Conservation (phyloP, 2,888 invertebrate species). For the Petrolisthes cinctipes region DNA sequence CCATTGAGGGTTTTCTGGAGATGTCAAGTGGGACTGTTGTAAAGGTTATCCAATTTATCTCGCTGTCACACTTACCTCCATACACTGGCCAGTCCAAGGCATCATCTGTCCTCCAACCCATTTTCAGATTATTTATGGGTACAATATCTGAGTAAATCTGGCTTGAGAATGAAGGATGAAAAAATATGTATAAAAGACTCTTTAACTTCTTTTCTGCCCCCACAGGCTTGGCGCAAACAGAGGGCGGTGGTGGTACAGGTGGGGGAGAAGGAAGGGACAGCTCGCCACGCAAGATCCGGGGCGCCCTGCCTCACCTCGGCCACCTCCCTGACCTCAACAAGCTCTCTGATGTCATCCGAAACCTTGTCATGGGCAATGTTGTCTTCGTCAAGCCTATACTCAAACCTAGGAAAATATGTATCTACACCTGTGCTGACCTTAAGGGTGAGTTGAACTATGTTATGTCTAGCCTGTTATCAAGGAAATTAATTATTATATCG, state of each 20-base stretch:
- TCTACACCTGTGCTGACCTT: conserved; percentile 83
- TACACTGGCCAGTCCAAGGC: no score
- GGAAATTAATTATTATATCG: not conserved
- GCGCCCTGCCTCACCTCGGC: conserved; percentile 51
- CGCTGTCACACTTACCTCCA: no score
- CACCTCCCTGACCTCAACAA: conserved; percentile 68
- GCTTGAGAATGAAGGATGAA: not conserved
- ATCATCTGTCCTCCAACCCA: no score
- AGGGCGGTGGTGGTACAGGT: not conserved
- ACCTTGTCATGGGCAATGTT: conserved; percentile 76
- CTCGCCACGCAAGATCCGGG: conserved; percentile 44
- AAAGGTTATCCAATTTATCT: no score
- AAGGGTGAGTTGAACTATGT: conserved; percentile 73
- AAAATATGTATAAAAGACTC: not conserved
- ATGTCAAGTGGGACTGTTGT: no score
- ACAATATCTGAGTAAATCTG: not conserved
- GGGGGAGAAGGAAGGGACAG: not conserved
- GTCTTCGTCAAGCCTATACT: conserved; percentile 71
- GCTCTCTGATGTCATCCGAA: conserved; percentile 72
- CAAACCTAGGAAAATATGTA: conserved; percentile 80
- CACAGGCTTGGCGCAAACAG: conserved; percentile 43
- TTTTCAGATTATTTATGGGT: not conserved
- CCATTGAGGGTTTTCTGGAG: no score
- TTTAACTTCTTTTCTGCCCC: not conserved
- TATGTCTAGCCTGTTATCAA: no score